A percentile compares a stretch with the other conserved stretches of the same genome.
These are phyloP conservation scores for Dynastes hyllus DNA, from an alignment of 2,888 invertebrate genomes.

Conservation along the genomic window DNA sequence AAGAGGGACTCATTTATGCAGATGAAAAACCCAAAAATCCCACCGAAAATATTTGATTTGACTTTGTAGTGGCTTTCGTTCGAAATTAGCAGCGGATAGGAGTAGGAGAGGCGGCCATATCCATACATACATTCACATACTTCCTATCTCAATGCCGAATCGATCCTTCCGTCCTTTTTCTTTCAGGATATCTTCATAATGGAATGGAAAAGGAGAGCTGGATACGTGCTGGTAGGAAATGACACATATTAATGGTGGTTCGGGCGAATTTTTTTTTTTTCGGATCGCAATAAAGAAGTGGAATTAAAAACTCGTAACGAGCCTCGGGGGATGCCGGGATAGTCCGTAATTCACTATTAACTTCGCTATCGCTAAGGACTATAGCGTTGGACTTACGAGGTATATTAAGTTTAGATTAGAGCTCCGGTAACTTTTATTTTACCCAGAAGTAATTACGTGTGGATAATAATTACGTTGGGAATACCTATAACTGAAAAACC, in stretches of 20 bases:
- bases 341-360: slow-evolving; percentile 59
- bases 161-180: slow-evolving; percentile 5
- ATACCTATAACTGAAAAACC: not conserved
- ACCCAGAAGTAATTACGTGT: slow-evolving; percentile 37
- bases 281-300: slow-evolving; percentile 65
- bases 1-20: slow-evolving; percentile 64
- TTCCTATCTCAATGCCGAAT: not conserved
- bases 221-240: slow-evolving; percentile 54
- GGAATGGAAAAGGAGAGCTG: slow-evolving; percentile 23
- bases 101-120: slow-evolving; percentile 52
- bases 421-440: slow-evolving; percentile 61
- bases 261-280: slow-evolving; percentile 59
- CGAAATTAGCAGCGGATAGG: slow-evolving; percentile 49
- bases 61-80: slow-evolving; percentile 58
- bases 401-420: slow-evolving; percentile 65
- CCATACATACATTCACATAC: slow-evolving; percentile 7
- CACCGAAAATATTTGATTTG: slow-evolving; percentile 58
- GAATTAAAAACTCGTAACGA: slow-evolving; percentile 69
- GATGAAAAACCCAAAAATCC: slow-evolving; percentile 62
- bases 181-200: slow-evolving; percentile 11
- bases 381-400: slow-evolving; percentile 59
- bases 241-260: slow-evolving; percentile 65
- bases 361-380: slow-evolving; percentile 58
- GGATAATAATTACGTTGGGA: slow-evolving; percentile 31
- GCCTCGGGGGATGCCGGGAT: slow-evolving; percentile 62